Evolutionary conservation across 2,797 vertebrate genomes (phyloP).

Genomic region (Rhinogobio ventralis): DNA sequence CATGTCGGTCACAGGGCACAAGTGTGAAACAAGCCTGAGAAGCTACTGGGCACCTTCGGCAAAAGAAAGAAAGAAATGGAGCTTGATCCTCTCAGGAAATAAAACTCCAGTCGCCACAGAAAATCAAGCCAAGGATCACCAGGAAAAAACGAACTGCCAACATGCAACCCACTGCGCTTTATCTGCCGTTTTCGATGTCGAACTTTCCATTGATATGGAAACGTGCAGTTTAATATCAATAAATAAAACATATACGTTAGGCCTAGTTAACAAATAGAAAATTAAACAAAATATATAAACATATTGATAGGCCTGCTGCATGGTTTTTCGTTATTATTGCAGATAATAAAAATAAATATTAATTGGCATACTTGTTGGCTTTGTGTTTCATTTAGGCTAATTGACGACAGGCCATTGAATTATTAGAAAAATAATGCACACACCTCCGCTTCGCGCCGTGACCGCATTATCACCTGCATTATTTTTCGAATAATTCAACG

Average conservation of each 20-base stretch:
- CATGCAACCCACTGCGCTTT: not conserved
- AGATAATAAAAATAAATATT: not conserved
- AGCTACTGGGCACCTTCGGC: constrained; percentile 8
- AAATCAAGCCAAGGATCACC: not conserved
- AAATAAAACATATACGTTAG: not conserved
- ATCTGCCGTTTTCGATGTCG: not conserved
- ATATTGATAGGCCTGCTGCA: not conserved
- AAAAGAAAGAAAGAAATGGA: not conserved
- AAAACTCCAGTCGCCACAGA: not conserved
- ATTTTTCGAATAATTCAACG: too few relatives aligned
- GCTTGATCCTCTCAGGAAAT: not conserved
- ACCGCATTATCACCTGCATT: too few relatives aligned
- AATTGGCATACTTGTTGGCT: not conserved
- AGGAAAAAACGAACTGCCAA: not conserved
- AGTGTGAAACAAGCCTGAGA: too few relatives aligned
- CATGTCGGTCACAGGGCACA: not conserved
- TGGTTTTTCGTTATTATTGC: not conserved
- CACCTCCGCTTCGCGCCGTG: too few relatives aligned
- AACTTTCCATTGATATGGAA: not conserved
- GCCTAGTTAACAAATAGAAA: not conserved
- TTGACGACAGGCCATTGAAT: too few relatives aligned
- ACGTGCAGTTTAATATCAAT: not conserved
- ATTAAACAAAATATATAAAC: not conserved
- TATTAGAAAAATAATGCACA: too few relatives aligned
- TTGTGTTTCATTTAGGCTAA: too few relatives aligned